Evolutionary conservation across 1,140 invertebrate species (phyloP).

Genomic region (Drosophila littoralis): DNA sequence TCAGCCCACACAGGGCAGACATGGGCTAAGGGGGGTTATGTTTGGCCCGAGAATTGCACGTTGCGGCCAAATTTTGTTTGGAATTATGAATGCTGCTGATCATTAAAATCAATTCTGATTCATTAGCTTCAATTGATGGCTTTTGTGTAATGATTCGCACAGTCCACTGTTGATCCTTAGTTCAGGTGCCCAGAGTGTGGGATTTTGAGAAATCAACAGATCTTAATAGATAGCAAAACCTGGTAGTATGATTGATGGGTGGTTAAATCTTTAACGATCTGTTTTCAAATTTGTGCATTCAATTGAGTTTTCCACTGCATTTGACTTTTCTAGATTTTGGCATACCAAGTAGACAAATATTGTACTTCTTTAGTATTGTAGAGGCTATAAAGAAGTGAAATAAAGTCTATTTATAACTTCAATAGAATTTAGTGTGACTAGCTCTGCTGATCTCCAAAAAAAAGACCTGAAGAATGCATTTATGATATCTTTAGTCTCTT

Average conservation of each 20-base stretch:
- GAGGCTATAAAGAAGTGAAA: too few species aligned
- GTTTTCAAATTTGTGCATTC: background rate
- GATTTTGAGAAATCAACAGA: slow-evolving; percentile 24
- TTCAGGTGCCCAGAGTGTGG: slow-evolving; percentile 23
- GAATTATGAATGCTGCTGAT: slow-evolving; percentile 39
- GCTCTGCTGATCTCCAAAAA: too few species aligned
- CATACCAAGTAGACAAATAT: too few species aligned
- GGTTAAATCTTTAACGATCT: background rate
- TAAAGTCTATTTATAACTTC: too few species aligned
- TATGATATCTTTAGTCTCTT: too few species aligned
- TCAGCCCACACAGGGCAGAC: slow-evolving; percentile 26
- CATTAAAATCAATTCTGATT: slow-evolving; percentile 54
- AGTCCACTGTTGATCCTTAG: slow-evolving; percentile 18
- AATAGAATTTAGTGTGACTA: too few species aligned
- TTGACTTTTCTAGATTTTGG: too few species aligned
- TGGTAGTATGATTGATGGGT: background rate
- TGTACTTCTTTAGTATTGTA: too few species aligned
- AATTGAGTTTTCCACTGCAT: background rate
- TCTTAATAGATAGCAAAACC: background rate
- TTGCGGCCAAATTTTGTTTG: slow-evolving; percentile 49
- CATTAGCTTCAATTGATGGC: slow-evolving; percentile 43
- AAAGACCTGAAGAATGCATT: too few species aligned
- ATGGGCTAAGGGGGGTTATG: background rate
- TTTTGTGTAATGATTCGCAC: slow-evolving; percentile 29
- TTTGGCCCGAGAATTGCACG: slow-evolving; percentile 34